These are phyloP conservation scores for Acanthosoma haemorrhoidale DNA, from an alignment of 2,888 invertebrate genomes.

Conservation along the genomic window DNA sequence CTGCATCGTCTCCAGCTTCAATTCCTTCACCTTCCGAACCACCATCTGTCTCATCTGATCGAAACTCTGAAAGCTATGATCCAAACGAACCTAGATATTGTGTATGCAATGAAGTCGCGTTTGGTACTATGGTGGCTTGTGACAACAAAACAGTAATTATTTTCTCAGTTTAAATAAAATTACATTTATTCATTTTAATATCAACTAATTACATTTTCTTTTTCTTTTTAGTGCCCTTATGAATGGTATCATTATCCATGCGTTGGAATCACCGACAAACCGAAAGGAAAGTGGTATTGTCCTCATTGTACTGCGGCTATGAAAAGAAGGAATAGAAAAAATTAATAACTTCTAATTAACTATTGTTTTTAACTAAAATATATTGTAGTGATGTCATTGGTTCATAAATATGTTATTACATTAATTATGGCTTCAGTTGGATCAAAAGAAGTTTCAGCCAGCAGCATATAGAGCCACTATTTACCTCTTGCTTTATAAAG, in stretches of 20 bases:
- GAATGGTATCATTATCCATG: constrained; percentile 99
- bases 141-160: constrained; percentile 88
- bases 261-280: constrained; percentile 91
- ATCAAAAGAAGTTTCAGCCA: too few relatives aligned
- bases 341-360: neutral
- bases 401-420: neutral
- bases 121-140: constrained; percentile 98
- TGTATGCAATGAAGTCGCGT: constrained; percentile 83
- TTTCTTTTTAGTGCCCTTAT: constrained; percentile 75
- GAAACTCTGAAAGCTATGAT: constrained; percentile 72
- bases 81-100: constrained; percentile 96
- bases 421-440: too few relatives aligned
- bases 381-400: neutral
- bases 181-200: too few relatives aligned
- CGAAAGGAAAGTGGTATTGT: constrained; percentile 99
- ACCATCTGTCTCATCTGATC: constrained; percentile 28
- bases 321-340: constrained; percentile 57
- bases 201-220: constrained; percentile 24
- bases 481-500: too few relatives aligned
- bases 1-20: constrained; percentile 36
- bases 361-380: too few relatives aligned
- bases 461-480: too few relatives aligned
- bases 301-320: constrained; percentile 87
- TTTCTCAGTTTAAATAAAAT: too few relatives aligned
- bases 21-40: constrained; percentile 36